Evolutionary conservation across 2,113 vertebrate species (phyloP).

Genomic region (Myotis yumanensis): DNA sequence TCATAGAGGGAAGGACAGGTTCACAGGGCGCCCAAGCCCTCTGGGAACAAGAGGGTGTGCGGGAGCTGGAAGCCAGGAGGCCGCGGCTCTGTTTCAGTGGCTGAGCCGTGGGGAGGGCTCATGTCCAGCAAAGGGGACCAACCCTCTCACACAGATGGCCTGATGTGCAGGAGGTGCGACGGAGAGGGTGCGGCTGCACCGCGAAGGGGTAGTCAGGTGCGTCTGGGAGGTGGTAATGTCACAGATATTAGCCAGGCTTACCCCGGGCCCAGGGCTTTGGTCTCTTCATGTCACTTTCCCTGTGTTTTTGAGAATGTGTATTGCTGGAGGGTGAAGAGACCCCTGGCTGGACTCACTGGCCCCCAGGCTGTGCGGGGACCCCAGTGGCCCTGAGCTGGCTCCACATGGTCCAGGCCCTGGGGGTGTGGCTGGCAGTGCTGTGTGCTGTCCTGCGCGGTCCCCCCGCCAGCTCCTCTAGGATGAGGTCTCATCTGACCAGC

Average conservation of each 20-base stretch:
- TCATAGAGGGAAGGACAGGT: too few species aligned
- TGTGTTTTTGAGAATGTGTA: not conserved
- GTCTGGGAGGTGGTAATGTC: not conserved
- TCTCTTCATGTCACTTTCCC: not conserved
- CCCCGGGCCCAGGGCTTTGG: too few species aligned
- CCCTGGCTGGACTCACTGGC: not conserved
- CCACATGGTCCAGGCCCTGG: not conserved
- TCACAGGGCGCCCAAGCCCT: too few species aligned
- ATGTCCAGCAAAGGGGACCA: not conserved
- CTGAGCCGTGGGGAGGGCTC: not conserved
- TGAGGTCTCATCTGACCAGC: not conserved
- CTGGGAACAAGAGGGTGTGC: too few species aligned
- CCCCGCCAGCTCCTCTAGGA: not conserved
- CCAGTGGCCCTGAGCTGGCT: not conserved
- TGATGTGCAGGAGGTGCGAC: too few species aligned
- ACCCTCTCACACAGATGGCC: accelerated
- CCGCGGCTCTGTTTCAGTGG: not conserved
- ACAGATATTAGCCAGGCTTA: not conserved
- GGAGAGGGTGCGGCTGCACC: accelerated
- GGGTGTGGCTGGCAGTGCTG: not conserved
- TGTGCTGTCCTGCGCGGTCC: too few species aligned
- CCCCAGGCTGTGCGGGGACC: not conserved
- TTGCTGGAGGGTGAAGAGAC: not conserved
- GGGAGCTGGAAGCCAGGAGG: too few species aligned
- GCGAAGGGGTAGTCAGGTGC: accelerated